Base-by-base conservation (phyloP, 2,797 vertebrate genomes). In the Fratercula arctica region DNA sequence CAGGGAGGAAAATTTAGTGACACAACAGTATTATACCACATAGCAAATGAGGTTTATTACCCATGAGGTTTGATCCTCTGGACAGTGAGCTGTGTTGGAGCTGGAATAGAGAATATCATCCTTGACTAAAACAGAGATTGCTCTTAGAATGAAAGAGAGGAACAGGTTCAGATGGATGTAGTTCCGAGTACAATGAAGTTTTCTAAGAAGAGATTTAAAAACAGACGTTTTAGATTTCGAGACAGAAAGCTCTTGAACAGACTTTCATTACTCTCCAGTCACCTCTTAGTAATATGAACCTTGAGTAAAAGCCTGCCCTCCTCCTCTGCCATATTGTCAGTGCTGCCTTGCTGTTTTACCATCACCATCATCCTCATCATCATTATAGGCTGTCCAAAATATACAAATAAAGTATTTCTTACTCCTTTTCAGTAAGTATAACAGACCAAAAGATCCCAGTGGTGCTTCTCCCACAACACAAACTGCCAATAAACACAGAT, bases 81-180 rank as follows among this genome's bases (percentile, higher is more conserved):
- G 96, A 96, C 99, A 99, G 94, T 89, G 98, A 98, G 93, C 97
- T 64, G 88, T 98, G 97, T 97, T 97, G 43, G 91, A 98, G 74
- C 97, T 96, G 88, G 98, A 99, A 97, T 98, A 99, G 50, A 99
- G 98, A 92, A 99, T 97, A 60, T 97, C 97, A 77, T 99, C 99
- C 93, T 99, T 99, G 86, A 99, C 98, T 97, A 99, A 87, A 94
- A 99, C 98, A 2, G 99, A 98, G 96, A 99, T 96, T 37, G 99
- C 99, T 93, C 98, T 98, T 97, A 99, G 98, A 97, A 99, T 99
- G 98, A 99, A 99, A 92, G 99, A 99, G 85, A 99, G 94, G 98
- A 99, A 99, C 90, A 99, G 98, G 97, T 99, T 99, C 96, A 99
- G 98, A 97, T 99, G 99, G 98, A 99, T 99, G 98, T 98, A 99